A percentile compares a stretch with the other conserved stretches of the same genome.
Conservation (phyloP, 2,797 vertebrate species). For the Spinus olivaceus region DNA sequence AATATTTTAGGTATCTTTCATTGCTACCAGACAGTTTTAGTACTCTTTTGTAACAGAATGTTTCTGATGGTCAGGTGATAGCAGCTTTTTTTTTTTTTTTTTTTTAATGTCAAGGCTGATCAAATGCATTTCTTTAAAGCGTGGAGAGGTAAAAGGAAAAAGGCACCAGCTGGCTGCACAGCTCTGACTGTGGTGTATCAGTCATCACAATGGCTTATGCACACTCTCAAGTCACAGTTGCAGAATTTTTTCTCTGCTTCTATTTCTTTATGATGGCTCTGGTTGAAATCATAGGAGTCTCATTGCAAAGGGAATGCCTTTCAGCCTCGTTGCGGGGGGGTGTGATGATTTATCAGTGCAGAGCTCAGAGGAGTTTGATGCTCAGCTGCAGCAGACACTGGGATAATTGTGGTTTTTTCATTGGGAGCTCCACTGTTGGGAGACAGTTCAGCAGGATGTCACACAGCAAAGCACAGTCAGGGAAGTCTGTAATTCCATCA, state of each 20-base stretch:
- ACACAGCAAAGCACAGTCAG: neutral
- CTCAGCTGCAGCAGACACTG: neutral
- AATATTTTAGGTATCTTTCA: neutral
- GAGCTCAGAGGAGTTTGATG: neutral
- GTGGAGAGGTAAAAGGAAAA: neutral
- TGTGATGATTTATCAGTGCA: neutral
- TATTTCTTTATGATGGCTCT: neutral
- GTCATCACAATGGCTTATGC: neutral
- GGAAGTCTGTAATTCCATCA: neutral
- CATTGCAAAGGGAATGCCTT: neutral
- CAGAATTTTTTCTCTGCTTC: neutral
- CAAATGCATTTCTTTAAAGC: neutral
- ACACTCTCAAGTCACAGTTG: neutral
- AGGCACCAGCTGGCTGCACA: neutral
- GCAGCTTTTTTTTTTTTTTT: neutral
- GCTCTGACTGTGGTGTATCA: neutral
- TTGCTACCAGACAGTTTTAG: neutral
- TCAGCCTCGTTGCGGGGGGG: neutral
- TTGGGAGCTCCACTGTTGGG: fast-evolving
- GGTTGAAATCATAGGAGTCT: neutral
- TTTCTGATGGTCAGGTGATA: neutral
- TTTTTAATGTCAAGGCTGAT: neutral
- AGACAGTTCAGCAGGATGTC: neutral
- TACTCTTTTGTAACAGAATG: neutral
- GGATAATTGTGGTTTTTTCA: neutral